Evolutionary conservation across 2,888 invertebrate genomes (phyloP), one percentile per base, ranked within the genome.

Genomic region (Myopa tessellatipennis): DNA sequence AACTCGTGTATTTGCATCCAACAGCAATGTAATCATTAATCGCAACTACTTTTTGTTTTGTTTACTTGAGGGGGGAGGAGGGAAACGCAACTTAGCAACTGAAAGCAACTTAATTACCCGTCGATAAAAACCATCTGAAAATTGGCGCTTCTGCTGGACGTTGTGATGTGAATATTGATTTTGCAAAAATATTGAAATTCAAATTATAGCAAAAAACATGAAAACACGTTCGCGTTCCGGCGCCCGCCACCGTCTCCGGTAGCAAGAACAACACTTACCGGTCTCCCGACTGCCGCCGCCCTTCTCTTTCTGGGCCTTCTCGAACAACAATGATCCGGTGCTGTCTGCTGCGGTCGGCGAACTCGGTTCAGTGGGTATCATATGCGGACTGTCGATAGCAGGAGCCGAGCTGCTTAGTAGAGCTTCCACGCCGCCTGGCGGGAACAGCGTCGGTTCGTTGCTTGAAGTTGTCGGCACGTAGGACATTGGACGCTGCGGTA

Each of bases 401-500:
- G 89, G 89, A 2, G 87, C 88, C 16, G 90, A 90, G 18, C 85
- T 84, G 78, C 89, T 89, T 3, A 90, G 80, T 72, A 90, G 78
- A 4, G 85, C 85, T 61, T 90, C 89, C 73, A 88, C 89, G n/a
- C 89, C 89, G 38, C 88, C 89, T 10, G 87, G 85, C 26, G 90
- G 89, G 79, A 87, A 90, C 0, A 87, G 81, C 26, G 80, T 76
- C 12, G 86, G 84, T 58, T 85, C 84, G 0, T 83, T 82, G 40
- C 84, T 85, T 1, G 89, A 90, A n/a, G 87, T 86, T 50, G 88
- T 84, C 16, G 88, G 85, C 71, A 81, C 82, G 65, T 87, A 89
- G 0, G 83, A 65, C 2, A 84, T 80, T 10, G 55, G 90, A 78
- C 55, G 83, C 80, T 61, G 88, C 0, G 93, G 93, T 63, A 94